Evolutionary conservation across 2,888 invertebrate species (phyloP), one percentile per base, ranked within the genome.

Genomic region (Aplocera efformata): DNA sequence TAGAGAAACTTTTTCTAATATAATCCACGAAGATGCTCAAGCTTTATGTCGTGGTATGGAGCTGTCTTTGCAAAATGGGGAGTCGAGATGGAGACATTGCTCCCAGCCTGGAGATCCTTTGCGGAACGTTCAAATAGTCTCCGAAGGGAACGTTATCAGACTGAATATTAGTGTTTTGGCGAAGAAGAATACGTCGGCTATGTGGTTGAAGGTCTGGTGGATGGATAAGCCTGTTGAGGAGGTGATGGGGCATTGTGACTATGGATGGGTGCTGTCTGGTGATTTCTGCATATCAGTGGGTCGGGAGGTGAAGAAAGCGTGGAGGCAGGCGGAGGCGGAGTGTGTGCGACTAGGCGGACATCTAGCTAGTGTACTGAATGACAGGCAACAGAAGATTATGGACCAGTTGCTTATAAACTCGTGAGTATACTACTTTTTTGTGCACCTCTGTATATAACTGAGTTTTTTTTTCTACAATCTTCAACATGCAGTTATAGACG

Each of bases 281-380:
- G 91, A 92, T 55, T 92, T 92, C 69, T 94, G 94, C 65, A 86
- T 94, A 58, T 74, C 90, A 37, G 90, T 91, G 4, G 79, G 91
- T 42, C 90, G 92, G 53, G 86, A 89, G 26, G 72, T 81, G 3
- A 88, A 85, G 53, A 72, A 90, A 51, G 73, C 91, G 0, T 94
- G 94, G 94, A 74, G 88, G 7, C 91, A 92, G 44, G 93, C 93
- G 0, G 94, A 94, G 62, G 84, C 89, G 10, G 91, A 92, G 61
- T 94, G 94, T 59, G 84, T 76, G 2, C 77, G 88, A 41, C 67
- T 89, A 9, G 92, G 92, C 0, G 94, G 93, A 0, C 94, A 94
- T 67, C 83, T 94, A 9, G 91, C 90, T 2, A 93, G 93, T 56
- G 88, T 94, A 31, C 76, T 91, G 23, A 91, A 88, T 49, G 91